Conservation (phyloP, 2,888 invertebrate genomes). For the Synergus itoensis region DNA sequence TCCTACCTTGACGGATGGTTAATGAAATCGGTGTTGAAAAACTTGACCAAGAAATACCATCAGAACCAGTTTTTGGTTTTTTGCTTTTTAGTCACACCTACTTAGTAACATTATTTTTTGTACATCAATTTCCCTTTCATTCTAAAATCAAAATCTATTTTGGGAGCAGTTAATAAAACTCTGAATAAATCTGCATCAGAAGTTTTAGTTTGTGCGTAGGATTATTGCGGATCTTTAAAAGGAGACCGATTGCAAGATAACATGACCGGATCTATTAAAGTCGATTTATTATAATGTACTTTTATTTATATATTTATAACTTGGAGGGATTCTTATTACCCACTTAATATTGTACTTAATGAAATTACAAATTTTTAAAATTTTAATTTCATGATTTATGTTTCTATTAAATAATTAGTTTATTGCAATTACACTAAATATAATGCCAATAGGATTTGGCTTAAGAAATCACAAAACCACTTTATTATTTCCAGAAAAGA, state of each 20-base stretch:
- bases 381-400: too few relatives aligned
- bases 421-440: background rate
- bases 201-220: too few relatives aligned
- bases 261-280: constrained; percentile 7
- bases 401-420: too few relatives aligned
- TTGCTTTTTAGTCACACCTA: background rate
- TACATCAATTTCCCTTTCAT: constrained; percentile 9
- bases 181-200: background rate
- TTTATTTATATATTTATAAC: background rate
- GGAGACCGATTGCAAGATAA: constrained; percentile 4
- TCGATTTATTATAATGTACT: background rate
- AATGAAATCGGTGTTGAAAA: constrained; percentile 13
- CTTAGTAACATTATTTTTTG: background rate
- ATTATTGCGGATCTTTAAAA: background rate
- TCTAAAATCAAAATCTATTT: background rate
- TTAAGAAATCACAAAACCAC: background rate
- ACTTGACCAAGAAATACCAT: constrained; percentile 23
- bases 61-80: constrained; percentile 17
- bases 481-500: background rate
- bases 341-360: background rate
- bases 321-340: background rate
- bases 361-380: background rate
- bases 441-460: background rate
- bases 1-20: constrained; percentile 14
- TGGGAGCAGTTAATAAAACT: background rate